Conservation (phyloP, 2,797 vertebrate species). For the Hipposideros larvatus region DNA sequence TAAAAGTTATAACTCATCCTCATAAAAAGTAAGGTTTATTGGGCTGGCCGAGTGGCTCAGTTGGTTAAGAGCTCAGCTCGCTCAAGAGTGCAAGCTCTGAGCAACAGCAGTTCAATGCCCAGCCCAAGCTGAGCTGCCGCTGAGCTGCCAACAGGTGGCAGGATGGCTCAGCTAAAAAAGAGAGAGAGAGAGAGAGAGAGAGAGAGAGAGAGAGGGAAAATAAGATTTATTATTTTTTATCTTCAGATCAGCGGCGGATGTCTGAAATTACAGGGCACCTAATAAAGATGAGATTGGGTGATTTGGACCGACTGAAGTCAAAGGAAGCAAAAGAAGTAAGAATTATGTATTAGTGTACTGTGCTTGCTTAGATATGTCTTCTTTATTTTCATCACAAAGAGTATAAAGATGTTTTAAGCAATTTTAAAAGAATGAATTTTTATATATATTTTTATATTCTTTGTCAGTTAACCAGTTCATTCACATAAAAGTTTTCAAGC, state of each 20-base stretch:
- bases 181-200: no score
- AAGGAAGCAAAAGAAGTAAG: constrained; percentile 96
- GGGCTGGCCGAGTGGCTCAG: no score
- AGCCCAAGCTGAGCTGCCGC: no score
- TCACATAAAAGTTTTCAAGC: not conserved
- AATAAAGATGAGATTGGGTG: constrained; percentile 96
- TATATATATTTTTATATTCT: constrained; percentile 58
- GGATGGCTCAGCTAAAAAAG: no score
- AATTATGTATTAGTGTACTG: constrained; percentile 6
- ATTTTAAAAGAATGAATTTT: constrained; percentile 43
- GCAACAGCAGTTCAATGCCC: no score
- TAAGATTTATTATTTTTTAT: constrained; percentile 60
- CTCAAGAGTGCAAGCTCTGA: no score
- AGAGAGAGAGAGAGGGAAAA: no score
- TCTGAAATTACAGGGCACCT: constrained; percentile 96
- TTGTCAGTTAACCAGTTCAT: constrained; percentile 5
- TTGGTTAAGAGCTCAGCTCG: no score
- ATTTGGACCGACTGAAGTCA: constrained; percentile 92
- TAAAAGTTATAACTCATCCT: constrained; percentile 33
- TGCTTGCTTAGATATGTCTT: not conserved
- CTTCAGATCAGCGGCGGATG: constrained; percentile 97
- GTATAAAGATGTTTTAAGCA: constrained; percentile 42
- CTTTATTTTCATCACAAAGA: constrained; percentile 39
- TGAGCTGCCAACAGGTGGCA: no score
- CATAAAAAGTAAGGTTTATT: constrained; percentile 36